phyloP scores from a whole-genome alignment of 2,797 vertebrate genomes.

The Hirundo rustica region DNA sequence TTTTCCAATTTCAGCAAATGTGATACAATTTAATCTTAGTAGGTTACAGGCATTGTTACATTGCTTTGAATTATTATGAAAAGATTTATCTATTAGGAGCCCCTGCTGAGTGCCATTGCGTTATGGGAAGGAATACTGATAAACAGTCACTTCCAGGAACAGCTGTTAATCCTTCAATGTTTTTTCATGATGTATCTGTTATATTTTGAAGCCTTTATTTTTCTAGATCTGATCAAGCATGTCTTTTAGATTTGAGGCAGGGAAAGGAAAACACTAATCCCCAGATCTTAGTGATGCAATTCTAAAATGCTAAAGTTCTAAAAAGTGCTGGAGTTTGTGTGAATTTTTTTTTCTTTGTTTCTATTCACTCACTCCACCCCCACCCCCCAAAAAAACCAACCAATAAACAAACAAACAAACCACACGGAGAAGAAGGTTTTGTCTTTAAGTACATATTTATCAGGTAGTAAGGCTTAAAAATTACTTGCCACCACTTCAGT shows the following conservation, averaged over 20 bases:
- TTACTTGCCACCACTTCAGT: not conserved
- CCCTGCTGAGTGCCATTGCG: not conserved
- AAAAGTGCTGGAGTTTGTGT: not conserved
- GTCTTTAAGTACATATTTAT: not conserved
- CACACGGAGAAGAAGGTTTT: not conserved
- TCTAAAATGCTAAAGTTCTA: not conserved
- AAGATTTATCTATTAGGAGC: not conserved
- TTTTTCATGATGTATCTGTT: not conserved
- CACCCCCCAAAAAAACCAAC: too few species aligned
- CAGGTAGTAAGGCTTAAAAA: not conserved
- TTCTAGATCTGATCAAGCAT: not conserved
- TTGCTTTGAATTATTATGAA: not conserved
- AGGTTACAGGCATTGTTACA: not conserved
- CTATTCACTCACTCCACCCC: not conserved
- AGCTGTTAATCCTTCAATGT: not conserved
- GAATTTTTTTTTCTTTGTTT: not conserved
- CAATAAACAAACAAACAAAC: too few species aligned
- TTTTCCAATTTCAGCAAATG: not conserved
- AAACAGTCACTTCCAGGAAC: constrained; percentile 25
- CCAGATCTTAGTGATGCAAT: not conserved
- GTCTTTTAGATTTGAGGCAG: not conserved
- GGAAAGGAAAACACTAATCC: not conserved
- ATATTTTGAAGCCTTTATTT: not conserved
- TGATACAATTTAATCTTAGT: not conserved
- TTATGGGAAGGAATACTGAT: constrained; percentile 12